Conservation (phyloP, 2,113 vertebrate species). For the Halichoeres trimaculatus region DNA sequence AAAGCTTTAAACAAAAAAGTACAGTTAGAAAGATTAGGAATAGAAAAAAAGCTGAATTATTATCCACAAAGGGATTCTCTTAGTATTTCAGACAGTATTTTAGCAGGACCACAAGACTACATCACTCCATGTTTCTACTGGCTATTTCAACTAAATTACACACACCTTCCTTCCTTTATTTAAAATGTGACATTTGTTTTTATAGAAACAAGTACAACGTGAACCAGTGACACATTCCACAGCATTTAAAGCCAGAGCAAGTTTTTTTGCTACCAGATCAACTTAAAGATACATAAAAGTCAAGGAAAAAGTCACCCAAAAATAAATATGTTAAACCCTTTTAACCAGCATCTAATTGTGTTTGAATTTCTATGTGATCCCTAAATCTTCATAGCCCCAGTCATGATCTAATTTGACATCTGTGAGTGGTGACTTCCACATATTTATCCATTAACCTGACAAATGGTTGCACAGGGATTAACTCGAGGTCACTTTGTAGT, state of each 20-base stretch:
- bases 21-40: background rate
- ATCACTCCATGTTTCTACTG: background rate
- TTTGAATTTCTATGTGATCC: too few species aligned
- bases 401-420: background rate
- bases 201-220: background rate
- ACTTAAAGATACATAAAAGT: background rate
- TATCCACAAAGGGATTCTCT: background rate
- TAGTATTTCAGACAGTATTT: background rate
- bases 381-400: background rate
- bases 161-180: background rate
- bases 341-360: background rate
- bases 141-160: background rate
- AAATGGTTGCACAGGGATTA: background rate
- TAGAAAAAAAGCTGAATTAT: background rate
- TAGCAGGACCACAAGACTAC: background rate
- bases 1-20: conserved; percentile 2
- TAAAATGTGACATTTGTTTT: background rate
- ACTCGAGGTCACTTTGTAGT: background rate
- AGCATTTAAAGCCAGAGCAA: background rate
- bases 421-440: background rate
- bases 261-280: background rate
- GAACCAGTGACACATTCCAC: background rate
- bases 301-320: background rate
- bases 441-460: background rate
- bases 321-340: background rate